Percentiles rank a stretch among this genome's conserved stretches.
phyloP scores from a whole-genome alignment of 2,888 invertebrate genomes.

The Theretra japonica region DNA sequence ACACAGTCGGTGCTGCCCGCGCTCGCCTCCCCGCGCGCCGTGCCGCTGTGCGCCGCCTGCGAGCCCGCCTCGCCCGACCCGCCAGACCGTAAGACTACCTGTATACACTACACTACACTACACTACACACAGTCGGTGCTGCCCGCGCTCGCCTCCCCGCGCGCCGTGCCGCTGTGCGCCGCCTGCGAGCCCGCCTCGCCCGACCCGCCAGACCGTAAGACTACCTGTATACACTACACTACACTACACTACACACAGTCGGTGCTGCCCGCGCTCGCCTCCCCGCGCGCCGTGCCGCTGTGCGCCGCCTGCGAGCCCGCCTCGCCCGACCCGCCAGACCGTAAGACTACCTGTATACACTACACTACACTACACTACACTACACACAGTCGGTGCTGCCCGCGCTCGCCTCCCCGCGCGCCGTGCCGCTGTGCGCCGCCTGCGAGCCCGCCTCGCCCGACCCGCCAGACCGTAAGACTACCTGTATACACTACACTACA shows the following conservation, averaged over 20 bases:
- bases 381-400: no score
- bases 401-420: slow-evolving; percentile 91
- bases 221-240: slow-evolving; percentile 21
- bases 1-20: slow-evolving; percentile 93
- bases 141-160: slow-evolving; percentile 91
- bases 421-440: slow-evolving; percentile 94
- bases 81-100: slow-evolving; percentile 26
- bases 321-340: slow-evolving; percentile 38
- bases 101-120: slow-evolving; percentile 25
- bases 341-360: slow-evolving; percentile 13
- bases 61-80: slow-evolving; percentile 64
- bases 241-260: no score
- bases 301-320: slow-evolving; percentile 91
- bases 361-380: slow-evolving; percentile 24
- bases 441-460: slow-evolving; percentile 83
- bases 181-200: slow-evolving; percentile 86
- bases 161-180: slow-evolving; percentile 94
- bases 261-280: slow-evolving; percentile 92
- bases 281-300: slow-evolving; percentile 92
- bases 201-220: slow-evolving; percentile 34
- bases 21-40: slow-evolving; percentile 90
- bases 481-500: slow-evolving; percentile 25
- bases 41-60: slow-evolving; percentile 95
- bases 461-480: slow-evolving; percentile 34
- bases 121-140: no score